Evolutionary conservation across 2,113 vertebrate species (phyloP).

Genomic region (Tychaedon coryphoeus): DNA sequence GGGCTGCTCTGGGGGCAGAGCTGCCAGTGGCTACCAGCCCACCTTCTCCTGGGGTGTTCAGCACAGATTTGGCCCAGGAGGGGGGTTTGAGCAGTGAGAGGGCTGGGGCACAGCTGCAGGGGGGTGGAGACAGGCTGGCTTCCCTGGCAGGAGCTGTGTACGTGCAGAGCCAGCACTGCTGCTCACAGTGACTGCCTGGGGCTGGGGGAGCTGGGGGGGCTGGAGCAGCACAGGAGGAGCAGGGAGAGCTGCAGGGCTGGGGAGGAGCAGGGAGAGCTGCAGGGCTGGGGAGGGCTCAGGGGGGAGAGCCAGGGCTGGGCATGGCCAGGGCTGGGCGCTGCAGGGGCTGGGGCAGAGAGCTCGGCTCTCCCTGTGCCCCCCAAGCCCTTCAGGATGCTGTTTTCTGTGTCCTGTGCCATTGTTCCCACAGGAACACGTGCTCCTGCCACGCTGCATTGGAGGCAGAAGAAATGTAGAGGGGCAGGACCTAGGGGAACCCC

Average conservation of each 20-base stretch:
- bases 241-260: too few species aligned
- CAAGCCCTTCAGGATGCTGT: not conserved
- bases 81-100: not conserved
- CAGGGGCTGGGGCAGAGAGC: rapidly evolving
- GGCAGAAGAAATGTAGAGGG: not conserved
- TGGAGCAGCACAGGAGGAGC: not conserved
- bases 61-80: rapidly evolving
- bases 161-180: not conserved
- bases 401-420: not conserved
- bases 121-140: not conserved
- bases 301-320: not conserved
- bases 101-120: not conserved
- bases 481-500: not conserved
- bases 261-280: not conserved
- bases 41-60: not conserved
- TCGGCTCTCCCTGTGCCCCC: not conserved
- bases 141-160: not conserved
- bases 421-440: rapidly evolving
- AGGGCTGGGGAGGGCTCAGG: not conserved
- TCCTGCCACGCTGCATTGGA: rapidly evolving
- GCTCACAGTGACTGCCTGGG: not conserved
- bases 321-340: not conserved
- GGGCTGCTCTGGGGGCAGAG: not conserved
- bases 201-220: not conserved
- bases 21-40: not conserved